These are phyloP conservation scores for Neopipo cinnamomea DNA, from an alignment of 2,113 vertebrate species.

Conservation along the genomic window DNA sequence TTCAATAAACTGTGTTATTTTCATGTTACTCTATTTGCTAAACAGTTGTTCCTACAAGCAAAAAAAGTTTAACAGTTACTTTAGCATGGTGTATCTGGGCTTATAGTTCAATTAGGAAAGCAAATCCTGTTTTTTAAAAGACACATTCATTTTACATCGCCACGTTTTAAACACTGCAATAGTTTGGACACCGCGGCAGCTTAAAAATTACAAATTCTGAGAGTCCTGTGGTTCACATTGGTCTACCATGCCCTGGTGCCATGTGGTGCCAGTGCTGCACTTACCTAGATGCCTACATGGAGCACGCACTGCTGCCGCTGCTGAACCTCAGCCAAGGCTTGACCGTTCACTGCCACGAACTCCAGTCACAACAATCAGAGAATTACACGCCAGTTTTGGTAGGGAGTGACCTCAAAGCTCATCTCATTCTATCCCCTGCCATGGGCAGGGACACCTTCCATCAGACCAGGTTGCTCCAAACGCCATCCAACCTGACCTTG, in stretches of 20 bases:
- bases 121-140: neutral
- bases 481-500: neutral
- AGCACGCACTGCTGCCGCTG: no score
- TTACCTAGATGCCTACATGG: fast-evolving
- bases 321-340: no score
- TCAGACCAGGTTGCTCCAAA: fast-evolving
- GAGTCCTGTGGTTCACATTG: neutral
- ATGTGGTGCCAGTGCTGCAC: fast-evolving
- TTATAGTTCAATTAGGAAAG: neutral
- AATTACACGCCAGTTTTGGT: fast-evolving
- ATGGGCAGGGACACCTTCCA: neutral
- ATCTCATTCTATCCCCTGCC: neutral
- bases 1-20: neutral
- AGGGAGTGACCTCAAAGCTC: neutral
- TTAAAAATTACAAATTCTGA: neutral
- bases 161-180: neutral
- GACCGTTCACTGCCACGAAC: fast-evolving
- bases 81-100: neutral
- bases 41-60: neutral
- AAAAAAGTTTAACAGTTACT: neutral
- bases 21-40: neutral
- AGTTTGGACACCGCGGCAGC: neutral
- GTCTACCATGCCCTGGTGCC: fast-evolving
- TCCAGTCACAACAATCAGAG: neutral
- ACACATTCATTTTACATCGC: fast-evolving